Conservation (phyloP, 2,888 invertebrate species). For the Carpatolechia fugitivella region DNA sequence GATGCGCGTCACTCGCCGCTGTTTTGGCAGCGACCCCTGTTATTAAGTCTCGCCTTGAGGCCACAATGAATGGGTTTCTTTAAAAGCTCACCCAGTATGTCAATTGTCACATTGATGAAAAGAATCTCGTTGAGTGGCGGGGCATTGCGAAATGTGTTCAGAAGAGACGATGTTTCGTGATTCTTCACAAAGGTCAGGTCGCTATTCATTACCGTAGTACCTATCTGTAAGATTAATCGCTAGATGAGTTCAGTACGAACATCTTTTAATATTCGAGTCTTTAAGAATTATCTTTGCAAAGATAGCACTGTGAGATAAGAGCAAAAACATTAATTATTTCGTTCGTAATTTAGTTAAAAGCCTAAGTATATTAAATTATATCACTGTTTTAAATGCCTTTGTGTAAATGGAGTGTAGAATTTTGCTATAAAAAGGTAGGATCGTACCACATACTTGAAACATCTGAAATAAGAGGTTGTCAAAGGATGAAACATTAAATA, state of each 20-base stretch:
- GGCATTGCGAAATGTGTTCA: neutral
- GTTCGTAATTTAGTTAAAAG: slow-evolving; percentile 4
- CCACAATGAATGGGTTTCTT: slow-evolving; percentile 72
- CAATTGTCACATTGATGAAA: slow-evolving; percentile 71
- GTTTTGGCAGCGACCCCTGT: slow-evolving; percentile 56
- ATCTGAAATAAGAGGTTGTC: neutral
- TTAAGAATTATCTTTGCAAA: neutral
- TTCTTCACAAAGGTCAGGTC: slow-evolving; percentile 5
- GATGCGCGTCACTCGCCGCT: slow-evolving; percentile 65
- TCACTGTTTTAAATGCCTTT: neutral
- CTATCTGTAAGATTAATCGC: slow-evolving; percentile 10
- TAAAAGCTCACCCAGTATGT: slow-evolving; percentile 59
- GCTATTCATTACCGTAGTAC: slow-evolving; percentile 7
- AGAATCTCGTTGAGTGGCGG: slow-evolving; percentile 36
- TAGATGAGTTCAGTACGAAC: slow-evolving; percentile 4
- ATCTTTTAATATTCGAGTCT: neutral
- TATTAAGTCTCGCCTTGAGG: slow-evolving; percentile 73
- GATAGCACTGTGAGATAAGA: neutral
- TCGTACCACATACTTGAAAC: neutral
- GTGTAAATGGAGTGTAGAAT: neutral
- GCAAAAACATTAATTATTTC: neutral
- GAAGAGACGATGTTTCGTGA: slow-evolving; percentile 6
- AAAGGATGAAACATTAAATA: slow-evolving; percentile 12
- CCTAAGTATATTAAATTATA: neutral
- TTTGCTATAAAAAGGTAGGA: neutral